These are phyloP conservation scores for Lynx canadensis DNA, from an alignment of 2,113 vertebrate species.

Conservation along the genomic window DNA sequence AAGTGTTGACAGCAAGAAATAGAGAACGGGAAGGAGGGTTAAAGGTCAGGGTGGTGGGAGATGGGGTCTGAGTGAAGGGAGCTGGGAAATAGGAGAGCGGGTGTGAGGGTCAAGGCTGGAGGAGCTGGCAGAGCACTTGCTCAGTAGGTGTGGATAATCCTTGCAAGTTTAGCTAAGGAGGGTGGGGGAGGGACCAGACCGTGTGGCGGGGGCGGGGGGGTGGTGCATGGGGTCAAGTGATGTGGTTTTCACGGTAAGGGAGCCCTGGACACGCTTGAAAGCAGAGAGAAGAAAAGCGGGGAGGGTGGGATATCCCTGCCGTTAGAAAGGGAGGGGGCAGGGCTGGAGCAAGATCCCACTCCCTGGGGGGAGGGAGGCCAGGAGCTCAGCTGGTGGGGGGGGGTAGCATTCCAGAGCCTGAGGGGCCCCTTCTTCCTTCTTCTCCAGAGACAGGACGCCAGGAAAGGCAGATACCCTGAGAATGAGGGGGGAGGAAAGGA, in stretches of 20 bases:
- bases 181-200: no score
- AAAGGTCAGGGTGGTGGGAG: conserved; percentile 13
- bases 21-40: neutral
- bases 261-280: neutral
- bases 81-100: neutral
- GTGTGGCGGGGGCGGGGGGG: neutral
- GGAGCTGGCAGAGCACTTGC: neutral
- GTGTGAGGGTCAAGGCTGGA: neutral
- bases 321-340: neutral
- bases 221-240: neutral
- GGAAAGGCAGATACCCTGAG: neutral
- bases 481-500: neutral
- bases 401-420: neutral
- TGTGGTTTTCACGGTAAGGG: neutral
- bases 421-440: neutral
- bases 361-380: neutral
- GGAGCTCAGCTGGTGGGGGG: neutral
- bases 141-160: neutral
- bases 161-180: neutral
- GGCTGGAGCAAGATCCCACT: no score
- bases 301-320: neutral
- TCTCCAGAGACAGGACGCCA: neutral
- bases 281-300: neutral
- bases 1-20: conserved; percentile 10
- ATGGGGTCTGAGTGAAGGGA: neutral